Evolutionary conservation across 2,888 invertebrate species (phyloP), one percentile per base, ranked within the genome.

Genomic region (Molorchus minor): DNA sequence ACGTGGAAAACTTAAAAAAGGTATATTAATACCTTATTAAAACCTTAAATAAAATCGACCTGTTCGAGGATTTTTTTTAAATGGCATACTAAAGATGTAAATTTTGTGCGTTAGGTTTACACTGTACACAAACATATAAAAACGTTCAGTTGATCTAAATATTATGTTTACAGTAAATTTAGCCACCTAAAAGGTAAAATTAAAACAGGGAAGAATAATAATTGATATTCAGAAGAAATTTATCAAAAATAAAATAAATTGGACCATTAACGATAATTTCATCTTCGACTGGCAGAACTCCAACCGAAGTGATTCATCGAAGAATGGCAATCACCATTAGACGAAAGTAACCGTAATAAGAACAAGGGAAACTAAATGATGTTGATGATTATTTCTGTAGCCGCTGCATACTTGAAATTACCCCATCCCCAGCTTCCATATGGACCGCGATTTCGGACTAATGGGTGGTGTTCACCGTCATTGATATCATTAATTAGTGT

Each of bases 301-400:
- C 52, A 52, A 41, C 40, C 30, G 41, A 52, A 30, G 52, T 52
- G 52, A 52, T 52, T 52, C 52, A 52, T 52, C 52, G 52, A 41
- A 41, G 29, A 29, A 52, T 41, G 52, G 52, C 52, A 52, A 52
- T 52, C 52, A 52, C 52, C 52, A 52, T 52, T 52, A 52, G 13
- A 41, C 40, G 52, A 52, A 41, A 52, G 52, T 52, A 52, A 52
- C 41, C 41, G 52, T 52, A 52, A 52, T 52, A 52, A 52, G 52
- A 52, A 52, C 52, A 52, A 52, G 52, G 52, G 52, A 45, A 52
- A 19, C 52, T 52, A 52, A 52, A 52, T 41, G 52, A 52, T 52
- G 52, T 52, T 41, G 52, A 52, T 52, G 52, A 41, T 52, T 52
- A 52, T 17, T 25, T 33, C 30, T 29, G 45, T 45, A 45, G 45